Base-by-base conservation (phyloP, 2,888 invertebrate genomes). In the Pecten maximus region DNA sequence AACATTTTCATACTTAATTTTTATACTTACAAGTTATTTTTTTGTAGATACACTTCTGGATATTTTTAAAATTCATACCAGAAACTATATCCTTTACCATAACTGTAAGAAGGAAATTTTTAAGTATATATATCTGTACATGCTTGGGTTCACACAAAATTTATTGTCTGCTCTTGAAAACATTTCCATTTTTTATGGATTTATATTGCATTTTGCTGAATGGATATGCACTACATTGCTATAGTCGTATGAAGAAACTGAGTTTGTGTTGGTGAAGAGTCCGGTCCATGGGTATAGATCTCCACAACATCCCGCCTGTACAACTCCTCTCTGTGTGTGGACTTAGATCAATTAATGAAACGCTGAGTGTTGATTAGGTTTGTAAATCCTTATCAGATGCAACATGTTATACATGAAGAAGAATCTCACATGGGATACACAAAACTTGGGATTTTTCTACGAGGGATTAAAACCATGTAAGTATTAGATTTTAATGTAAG, bases 151-250 rank as follows among this genome's bases (percentile, higher is more conserved):
- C 74, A 74, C 74, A 28, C 35, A 2, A 6, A 74, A 74, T 74
- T 74, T 35, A 74, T 35, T 35, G 74, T 74, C 74, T 28, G 74
- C 28, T 74, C 10, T 8, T 74, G 74, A 74, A 35, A 74, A 74
- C 28, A 74, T 74, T 74, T 74, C 74, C 28, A 74, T 28, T 74
- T 74, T 74, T 74, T 74, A 74, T 74, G 74, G 74, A 74, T 74
- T 74, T 74, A 74, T 74, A 35, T 28, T 74, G 74, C 35, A 35
- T 74, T 74, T 74, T 74, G 35, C 74, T 74, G 74, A 35, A 74
- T 35, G 28, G 74, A 60, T n/a, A 74, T 74, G 74, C 28, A 74
- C 74, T 74, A 16, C 28, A 28, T 74, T 74, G 28, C 74, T 35
- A 28, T 23, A 60, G 60, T 6, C 23, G 23, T 60, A 23, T 74